Evolutionary conservation across 2,888 invertebrate species (phyloP).

Genomic region (Rosalia funebris): DNA sequence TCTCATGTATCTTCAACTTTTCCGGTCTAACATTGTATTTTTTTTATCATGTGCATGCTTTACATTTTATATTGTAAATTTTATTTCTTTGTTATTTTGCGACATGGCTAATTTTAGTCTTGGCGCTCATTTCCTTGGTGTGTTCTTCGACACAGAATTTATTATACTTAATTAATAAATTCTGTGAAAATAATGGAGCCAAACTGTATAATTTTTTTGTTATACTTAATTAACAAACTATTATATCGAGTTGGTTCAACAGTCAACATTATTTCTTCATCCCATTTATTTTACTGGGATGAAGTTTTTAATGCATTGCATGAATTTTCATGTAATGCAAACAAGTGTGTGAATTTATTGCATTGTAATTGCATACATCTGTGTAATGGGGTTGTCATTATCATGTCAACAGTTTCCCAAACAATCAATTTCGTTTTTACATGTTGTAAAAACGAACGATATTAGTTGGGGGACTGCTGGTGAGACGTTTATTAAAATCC

Average conservation of each 20-base stretch:
- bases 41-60: constrained; percentile 61
- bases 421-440: background rate
- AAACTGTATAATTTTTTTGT: constrained; percentile 16
- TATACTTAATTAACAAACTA: constrained; percentile 24
- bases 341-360: too few relatives aligned
- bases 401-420: background rate
- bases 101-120: constrained; percentile 48
- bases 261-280: constrained; percentile 9
- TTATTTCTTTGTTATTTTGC: constrained; percentile 43
- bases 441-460: constrained; percentile 9
- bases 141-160: constrained; percentile 31
- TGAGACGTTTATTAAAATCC: too few relatives aligned
- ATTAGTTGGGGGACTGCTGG: too few relatives aligned
- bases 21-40: constrained; percentile 60
- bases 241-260: constrained; percentile 11
- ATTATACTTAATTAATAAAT: constrained; percentile 36
- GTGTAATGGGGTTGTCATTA: constrained; percentile 43
- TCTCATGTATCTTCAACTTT: constrained; percentile 62
- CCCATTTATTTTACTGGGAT: constrained; percentile 16
- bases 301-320: constrained; percentile 25
- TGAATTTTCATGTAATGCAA: constrained; percentile 36
- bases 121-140: constrained; percentile 34
- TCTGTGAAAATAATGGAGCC: constrained; percentile 7
- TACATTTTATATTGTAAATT: constrained; percentile 50
- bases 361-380: constrained; percentile 44